phyloP scores from a whole-genome alignment of 2,888 invertebrate species.

The Osedax fenrisi region DNA sequence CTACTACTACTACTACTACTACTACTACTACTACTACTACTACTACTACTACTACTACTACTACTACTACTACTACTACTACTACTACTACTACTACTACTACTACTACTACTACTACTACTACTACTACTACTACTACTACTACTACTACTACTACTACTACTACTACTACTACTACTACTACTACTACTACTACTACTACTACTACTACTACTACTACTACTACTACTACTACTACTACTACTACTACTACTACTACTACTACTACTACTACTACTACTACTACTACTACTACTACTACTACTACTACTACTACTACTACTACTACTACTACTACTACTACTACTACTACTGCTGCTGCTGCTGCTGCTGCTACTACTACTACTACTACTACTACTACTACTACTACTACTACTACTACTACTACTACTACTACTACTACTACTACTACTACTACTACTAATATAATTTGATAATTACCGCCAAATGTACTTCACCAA shows the following conservation, averaged over 20 bases:
- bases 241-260: slow-evolving; percentile 1
- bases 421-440: slow-evolving; percentile 3
- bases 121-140: slow-evolving; percentile 4
- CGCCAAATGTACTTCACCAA: too few relatives aligned
- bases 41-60: background rate
- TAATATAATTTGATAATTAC: too few relatives aligned
- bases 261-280: slow-evolving; percentile 12
- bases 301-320: slow-evolving; percentile 12
- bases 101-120: background rate
- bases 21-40: slow-evolving; percentile 6
- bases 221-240: slow-evolving; percentile 6
- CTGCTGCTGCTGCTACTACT: background rate
- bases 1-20: slow-evolving; percentile 15
- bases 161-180: slow-evolving; percentile 10
- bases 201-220: background rate
- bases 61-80: background rate
- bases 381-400: background rate
- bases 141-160: slow-evolving; percentile 14
- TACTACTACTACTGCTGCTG: background rate
- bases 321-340: slow-evolving; percentile 6
- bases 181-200: slow-evolving; percentile 6
- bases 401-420: slow-evolving; percentile 11
- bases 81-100: background rate
- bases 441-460: too few relatives aligned
- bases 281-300: slow-evolving; percentile 12